Percentiles rank a stretch among this genome's conserved stretches.
Conservation (phyloP, 2,113 vertebrate genomes). For the Galbula dea region DNA sequence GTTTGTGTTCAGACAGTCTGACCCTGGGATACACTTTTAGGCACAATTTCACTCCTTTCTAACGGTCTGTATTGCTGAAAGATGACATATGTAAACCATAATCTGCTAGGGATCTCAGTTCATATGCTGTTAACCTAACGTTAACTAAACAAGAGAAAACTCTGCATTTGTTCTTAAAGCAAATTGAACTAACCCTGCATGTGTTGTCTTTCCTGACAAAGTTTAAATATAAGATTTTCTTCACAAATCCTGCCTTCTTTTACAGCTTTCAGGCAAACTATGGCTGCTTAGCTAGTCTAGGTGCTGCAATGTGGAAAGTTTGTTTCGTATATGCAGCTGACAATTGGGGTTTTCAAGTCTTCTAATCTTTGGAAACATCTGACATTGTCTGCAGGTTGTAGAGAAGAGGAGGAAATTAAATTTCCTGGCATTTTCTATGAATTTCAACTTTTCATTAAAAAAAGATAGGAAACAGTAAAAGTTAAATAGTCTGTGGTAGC, state of each 20-base stretch:
- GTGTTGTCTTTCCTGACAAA: neutral
- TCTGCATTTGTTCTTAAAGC: neutral
- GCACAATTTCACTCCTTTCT: neutral
- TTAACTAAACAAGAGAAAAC: neutral
- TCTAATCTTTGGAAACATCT: neutral
- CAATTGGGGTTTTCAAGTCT: neutral
- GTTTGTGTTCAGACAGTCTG: neutral
- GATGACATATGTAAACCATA: fast-evolving
- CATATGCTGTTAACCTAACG: neutral
- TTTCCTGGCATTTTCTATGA: neutral
- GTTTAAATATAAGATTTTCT: neutral
- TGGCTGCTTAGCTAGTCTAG: neutral
- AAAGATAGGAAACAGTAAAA: neutral
- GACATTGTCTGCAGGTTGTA: neutral
- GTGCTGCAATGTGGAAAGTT: neutral
- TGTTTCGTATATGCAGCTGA: neutral
- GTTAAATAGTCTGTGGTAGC: neutral
- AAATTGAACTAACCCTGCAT: neutral
- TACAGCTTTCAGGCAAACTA: neutral
- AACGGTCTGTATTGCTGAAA: neutral
- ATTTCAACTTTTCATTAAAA: neutral
- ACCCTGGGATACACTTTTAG: neutral
- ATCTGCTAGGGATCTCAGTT: neutral
- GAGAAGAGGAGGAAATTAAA: neutral
- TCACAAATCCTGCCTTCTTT: neutral